These are phyloP conservation scores for Catocala fraxini DNA, from an alignment of 2,888 invertebrate genomes.

Conservation along the genomic window DNA sequence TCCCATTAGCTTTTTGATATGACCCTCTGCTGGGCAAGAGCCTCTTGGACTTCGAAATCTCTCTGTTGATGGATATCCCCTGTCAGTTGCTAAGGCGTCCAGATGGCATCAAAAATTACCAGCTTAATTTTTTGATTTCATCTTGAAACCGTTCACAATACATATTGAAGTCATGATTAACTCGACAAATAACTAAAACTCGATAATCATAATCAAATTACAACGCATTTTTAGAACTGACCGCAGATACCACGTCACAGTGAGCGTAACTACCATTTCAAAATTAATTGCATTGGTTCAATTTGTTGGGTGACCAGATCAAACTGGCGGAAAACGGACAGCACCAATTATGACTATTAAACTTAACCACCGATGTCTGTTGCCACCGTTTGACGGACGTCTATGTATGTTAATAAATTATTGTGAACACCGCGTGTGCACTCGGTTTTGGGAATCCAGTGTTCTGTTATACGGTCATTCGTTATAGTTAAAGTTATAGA, in stretches of 20 bases:
- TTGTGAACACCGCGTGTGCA: background rate
- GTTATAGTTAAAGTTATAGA: no score
- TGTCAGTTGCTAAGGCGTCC: no score
- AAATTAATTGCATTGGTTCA: conserved; percentile 62
- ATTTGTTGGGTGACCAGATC: conserved; percentile 52
- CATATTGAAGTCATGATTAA: no score
- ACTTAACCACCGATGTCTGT: conserved; percentile 53
- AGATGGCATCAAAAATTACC: no score
- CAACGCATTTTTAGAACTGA: conserved; percentile 26
- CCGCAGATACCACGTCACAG: conserved; percentile 16
- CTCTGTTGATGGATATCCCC: no score
- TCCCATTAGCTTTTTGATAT: no score
- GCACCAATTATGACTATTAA: conserved; percentile 66
- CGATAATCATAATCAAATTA: conserved; percentile 11
- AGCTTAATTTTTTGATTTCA: no score
- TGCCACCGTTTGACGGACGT: conserved; percentile 45
- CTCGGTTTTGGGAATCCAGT: background rate
- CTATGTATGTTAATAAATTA: conserved; percentile 43
- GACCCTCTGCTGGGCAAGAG: no score
- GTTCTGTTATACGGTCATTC: background rate
- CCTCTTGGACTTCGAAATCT: no score
- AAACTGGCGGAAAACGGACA: conserved; percentile 56
- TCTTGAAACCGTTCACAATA: no score
- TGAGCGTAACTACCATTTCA: conserved; percentile 42
- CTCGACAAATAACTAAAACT: background rate